Conservation (phyloP, 2,888 invertebrate genomes). For the Chorisops tibialis region DNA sequence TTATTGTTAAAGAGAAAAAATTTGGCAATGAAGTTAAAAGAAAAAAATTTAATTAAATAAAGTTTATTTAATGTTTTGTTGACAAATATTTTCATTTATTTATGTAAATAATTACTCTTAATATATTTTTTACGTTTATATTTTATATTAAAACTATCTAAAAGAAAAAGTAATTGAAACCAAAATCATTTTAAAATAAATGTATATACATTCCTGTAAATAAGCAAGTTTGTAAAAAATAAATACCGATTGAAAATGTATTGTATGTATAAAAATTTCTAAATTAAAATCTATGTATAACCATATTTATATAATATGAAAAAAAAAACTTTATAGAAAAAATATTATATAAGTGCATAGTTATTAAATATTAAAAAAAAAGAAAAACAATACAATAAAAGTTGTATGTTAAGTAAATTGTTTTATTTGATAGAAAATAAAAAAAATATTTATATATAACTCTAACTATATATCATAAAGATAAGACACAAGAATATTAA, state of each 20-base stretch:
- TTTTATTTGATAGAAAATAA: conserved; percentile 12
- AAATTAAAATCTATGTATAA: too few relatives aligned
- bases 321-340: neutral
- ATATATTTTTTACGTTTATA: neutral
- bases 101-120: neutral
- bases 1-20: too few relatives aligned
- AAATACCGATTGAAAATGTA: too few relatives aligned
- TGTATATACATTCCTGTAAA: conserved; percentile 28
- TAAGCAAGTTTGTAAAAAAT: neutral
- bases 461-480: neutral
- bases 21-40: too few relatives aligned
- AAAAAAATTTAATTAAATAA: too few relatives aligned
- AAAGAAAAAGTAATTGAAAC: neutral
- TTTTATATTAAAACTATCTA: neutral
- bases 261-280: too few relatives aligned
- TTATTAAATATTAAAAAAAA: conserved; percentile 2
- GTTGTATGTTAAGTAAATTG: conserved; percentile 1
- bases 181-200: conserved; percentile 3
- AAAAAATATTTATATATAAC: conserved; percentile 6
- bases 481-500: neutral
- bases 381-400: neutral
- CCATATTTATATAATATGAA: neutral
- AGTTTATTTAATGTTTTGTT: too few relatives aligned
- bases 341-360: neutral
- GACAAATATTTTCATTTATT: too few relatives aligned